phyloP scores from a whole-genome alignment of 2,797 vertebrate species.

The Poeciliopsis paucimaculata region DNA sequence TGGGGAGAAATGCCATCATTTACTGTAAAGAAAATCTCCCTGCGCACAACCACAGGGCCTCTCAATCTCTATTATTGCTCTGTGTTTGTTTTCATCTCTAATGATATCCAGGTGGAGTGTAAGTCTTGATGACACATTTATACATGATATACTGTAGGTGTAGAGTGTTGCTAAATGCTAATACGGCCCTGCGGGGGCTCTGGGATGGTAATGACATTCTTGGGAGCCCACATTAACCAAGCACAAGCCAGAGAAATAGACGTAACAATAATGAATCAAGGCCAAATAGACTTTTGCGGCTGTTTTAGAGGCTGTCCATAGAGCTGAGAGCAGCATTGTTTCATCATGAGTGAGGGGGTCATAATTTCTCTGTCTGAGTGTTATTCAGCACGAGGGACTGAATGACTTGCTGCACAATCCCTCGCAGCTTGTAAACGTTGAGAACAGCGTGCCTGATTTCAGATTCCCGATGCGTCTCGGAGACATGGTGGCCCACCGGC shows the following conservation, averaged over 20 bases:
- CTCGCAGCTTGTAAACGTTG: slow-evolving; percentile 62
- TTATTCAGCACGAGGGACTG: slow-evolving; percentile 23
- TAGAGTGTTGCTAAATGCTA: slow-evolving; percentile 52
- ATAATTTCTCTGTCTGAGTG: slow-evolving; percentile 34
- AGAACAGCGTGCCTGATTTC: slow-evolving; percentile 47
- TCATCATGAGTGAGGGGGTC: slow-evolving; percentile 18
- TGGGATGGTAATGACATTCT: slow-evolving; percentile 62
- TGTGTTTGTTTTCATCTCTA: slow-evolving; percentile 54
- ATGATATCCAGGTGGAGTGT: slow-evolving; percentile 70
- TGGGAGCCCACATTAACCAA: slow-evolving; percentile 47
- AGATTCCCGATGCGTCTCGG: slow-evolving; percentile 39
- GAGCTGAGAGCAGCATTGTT: slow-evolving; percentile 12
- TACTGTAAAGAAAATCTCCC: slow-evolving; percentile 21
- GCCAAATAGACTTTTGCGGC: slow-evolving; percentile 39
- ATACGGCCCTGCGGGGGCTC: slow-evolving; percentile 62
- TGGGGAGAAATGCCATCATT: slow-evolving; percentile 37
- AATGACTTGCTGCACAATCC: slow-evolving; percentile 33
- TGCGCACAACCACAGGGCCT: neutral
- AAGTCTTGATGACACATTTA: slow-evolving; percentile 71
- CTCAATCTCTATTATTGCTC: slow-evolving; percentile 9
- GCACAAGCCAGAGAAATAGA: slow-evolving; percentile 41
- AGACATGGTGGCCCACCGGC: slow-evolving; percentile 49
- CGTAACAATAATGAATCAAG: slow-evolving; percentile 53
- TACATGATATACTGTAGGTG: slow-evolving; percentile 56
- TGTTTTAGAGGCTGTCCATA: slow-evolving; percentile 22